Evolutionary conservation across 53 echinoderm and acorn worm species (phyloP), one percentile per base, ranked within the genome.

Genomic region (Arbacia lixula): DNA sequence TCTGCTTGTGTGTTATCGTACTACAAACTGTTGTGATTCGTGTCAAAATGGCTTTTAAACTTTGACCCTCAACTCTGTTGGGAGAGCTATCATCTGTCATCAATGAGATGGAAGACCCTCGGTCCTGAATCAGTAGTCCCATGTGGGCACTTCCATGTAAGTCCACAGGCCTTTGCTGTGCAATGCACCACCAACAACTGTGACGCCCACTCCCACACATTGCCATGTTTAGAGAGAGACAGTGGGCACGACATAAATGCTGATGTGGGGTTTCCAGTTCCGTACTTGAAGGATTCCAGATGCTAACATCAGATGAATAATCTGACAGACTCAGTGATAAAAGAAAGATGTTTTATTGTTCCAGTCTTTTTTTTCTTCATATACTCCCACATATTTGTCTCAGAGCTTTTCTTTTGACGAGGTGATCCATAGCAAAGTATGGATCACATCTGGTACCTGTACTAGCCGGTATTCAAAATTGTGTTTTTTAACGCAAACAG

Each of bases 21-120:
- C 14, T 8, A 10, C 74, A 74, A 51, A 52, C 52, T 50, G 42
- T 74, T 74, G 52, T 53, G 53, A 74, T 31, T 53, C 53, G 50
- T 74, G 74, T 51, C 74, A 74, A 74, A 50, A 74, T 34, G 53
- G 52, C 74, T 74, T 74, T 74, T 25, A 17, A 74, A 50, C 74
- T 53, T 74, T 74, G 74, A 74, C 74, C 42, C 46, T 19, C 33
- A 21, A 34, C 31, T 53, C 74, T 20, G 2, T 4, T 14, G 53
- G 74, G 74, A 53, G 27, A 52, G 9, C 8, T n/a, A 24, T 53
- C 28, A 33, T 30, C 53, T 74, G 74, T 74, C 74, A 74, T 43
- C 74, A 74, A 34, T 33, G 53, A 53, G 52, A 74, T 74, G 31
- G 74, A 74, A 53, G n/a, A n/a, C n/a, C n/a, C n/a, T n/a, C n/a